A percentile compares a stretch with the other conserved stretches of the same genome.
These are phyloP conservation scores for Halcyon chelicuti DNA, from an alignment of 2,797 vertebrate genomes.

Conservation along the genomic window DNA sequence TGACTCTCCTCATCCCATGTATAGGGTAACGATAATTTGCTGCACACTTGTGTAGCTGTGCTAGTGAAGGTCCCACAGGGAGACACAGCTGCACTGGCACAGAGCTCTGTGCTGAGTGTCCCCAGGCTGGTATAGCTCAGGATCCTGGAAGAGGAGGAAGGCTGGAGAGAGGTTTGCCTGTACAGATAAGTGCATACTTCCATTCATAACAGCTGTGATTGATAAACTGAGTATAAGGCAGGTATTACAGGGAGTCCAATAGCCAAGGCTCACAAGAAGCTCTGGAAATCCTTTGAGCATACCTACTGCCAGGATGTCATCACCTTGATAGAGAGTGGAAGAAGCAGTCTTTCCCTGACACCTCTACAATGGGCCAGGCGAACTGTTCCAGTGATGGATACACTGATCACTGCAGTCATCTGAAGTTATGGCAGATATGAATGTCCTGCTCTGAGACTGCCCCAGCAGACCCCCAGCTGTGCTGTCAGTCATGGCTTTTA, in stretches of 20 bases:
- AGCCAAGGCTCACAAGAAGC: background rate
- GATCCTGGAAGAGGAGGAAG: background rate
- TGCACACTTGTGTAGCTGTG: background rate
- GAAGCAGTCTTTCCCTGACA: background rate
- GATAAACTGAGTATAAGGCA: background rate
- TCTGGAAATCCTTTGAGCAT: background rate
- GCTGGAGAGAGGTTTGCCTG: background rate
- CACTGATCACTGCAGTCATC: background rate
- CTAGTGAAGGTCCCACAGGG: background rate
- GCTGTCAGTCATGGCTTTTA: background rate
- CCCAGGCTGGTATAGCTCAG: background rate
- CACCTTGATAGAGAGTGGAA: background rate
- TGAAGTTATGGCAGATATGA: background rate
- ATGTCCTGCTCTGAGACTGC: background rate
- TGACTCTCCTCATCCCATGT: background rate
- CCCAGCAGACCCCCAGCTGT: background rate
- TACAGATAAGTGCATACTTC: background rate
- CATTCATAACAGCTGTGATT: background rate
- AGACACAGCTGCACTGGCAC: background rate
- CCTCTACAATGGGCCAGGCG: background rate
- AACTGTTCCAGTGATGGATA: background rate
- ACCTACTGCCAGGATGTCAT: background rate
- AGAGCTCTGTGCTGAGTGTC: background rate
- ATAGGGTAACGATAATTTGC: background rate
- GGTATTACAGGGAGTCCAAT: background rate